Conservation (phyloP, 2,113 vertebrate genomes). For the Thunnus maccoyii region DNA sequence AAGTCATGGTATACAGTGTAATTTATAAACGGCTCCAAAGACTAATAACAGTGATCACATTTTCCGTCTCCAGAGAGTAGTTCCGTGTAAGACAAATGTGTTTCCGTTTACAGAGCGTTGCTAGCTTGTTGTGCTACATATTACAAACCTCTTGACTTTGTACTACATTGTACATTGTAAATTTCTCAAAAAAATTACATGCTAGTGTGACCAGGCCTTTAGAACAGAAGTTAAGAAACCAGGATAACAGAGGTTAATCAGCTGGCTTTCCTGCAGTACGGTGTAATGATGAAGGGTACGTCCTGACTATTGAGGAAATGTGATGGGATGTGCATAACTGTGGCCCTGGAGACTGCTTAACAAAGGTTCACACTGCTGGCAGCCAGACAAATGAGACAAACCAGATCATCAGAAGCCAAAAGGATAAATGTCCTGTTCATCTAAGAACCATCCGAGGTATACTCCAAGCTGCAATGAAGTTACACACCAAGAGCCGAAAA, state of each 20-base stretch:
- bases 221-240: conserved; percentile 14
- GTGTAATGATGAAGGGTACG: not conserved
- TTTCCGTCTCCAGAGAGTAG: too few species aligned
- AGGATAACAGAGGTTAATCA: not conserved
- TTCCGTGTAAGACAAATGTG: too few species aligned
- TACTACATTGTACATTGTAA: too few species aligned
- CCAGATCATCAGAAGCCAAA: not conserved
- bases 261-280: conserved; percentile 5
- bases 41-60: too few species aligned
- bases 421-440: conserved; percentile 29
- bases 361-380: conserved; percentile 4
- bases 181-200: too few species aligned
- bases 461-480: not conserved
- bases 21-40: too few species aligned
- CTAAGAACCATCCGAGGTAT: conserved; percentile 17
- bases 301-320: conserved; percentile 5
- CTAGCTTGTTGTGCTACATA: too few species aligned
- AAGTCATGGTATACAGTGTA: too few species aligned
- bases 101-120: too few species aligned
- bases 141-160: too few species aligned
- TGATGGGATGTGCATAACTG: conserved; percentile 24
- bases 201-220: not conserved
- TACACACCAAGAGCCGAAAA: not conserved
- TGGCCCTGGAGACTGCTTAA: conserved; percentile 19
- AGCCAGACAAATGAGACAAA: conserved; percentile 23